Evolutionary conservation across 2,888 invertebrate species (phyloP).

Genomic region (Caenorhabditis plicata): DNA sequence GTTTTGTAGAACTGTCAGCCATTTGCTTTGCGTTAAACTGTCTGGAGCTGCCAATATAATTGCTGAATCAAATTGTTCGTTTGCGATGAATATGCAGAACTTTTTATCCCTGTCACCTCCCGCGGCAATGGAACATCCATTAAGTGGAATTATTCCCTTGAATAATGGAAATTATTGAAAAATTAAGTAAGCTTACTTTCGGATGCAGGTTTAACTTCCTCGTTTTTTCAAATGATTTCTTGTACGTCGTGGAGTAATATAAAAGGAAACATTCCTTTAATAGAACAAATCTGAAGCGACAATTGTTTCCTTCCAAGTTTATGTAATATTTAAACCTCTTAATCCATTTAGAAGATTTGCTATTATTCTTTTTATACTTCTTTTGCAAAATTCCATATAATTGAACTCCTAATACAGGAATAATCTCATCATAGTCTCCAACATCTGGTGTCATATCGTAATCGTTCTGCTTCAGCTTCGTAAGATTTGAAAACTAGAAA

Average conservation of each 20-base stretch:
- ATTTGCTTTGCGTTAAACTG: conserved; percentile 45
- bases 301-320: too few species aligned
- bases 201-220: conserved; percentile 53
- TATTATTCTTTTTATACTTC: conserved; percentile 57
- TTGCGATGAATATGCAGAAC: conserved; percentile 56
- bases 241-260: conserved; percentile 65
- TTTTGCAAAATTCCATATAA: conserved; percentile 49
- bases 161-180: neutral
- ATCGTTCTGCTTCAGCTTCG: conserved; percentile 34
- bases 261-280: conserved; percentile 69
- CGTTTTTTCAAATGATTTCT: conserved; percentile 51
- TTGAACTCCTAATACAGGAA: conserved; percentile 53
- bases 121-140: conserved; percentile 56
- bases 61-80: conserved; percentile 54
- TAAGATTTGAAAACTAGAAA: conserved; percentile 43
- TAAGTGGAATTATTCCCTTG: conserved; percentile 57
- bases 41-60: conserved; percentile 55
- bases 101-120: conserved; percentile 56
- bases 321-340: too few species aligned
- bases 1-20: conserved; percentile 52
- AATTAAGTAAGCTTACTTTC: conserved; percentile 27
- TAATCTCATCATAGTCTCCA: conserved; percentile 39
- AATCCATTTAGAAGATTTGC: conserved; percentile 52
- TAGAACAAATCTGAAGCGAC: conserved; percentile 69
- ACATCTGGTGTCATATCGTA: conserved; percentile 44